Evolutionary conservation across 2,888 invertebrate species (phyloP).

Genomic region (Amphipoea lucens): DNA sequence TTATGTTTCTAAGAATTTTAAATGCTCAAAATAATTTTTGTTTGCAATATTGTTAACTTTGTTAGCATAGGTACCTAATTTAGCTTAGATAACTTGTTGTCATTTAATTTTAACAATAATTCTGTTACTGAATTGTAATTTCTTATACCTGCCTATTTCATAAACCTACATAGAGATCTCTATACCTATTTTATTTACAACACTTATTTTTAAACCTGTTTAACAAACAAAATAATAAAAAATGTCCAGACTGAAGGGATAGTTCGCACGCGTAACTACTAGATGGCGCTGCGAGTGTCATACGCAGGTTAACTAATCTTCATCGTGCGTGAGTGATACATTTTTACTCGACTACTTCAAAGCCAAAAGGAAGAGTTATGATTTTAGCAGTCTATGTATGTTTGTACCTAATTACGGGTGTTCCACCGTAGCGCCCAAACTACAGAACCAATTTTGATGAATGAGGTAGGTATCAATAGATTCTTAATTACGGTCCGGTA

Average conservation of each 20-base stretch:
- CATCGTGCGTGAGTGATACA: neutral
- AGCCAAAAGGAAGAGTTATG: neutral
- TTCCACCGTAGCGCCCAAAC: neutral
- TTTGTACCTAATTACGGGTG: neutral
- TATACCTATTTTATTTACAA: neutral
- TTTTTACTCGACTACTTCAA: neutral
- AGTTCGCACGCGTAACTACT: neutral
- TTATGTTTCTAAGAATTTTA: neutral
- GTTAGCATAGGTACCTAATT: no score
- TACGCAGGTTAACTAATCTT: no score
- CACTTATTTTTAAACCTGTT: no score
- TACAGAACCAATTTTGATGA: neutral
- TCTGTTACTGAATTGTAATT: no score
- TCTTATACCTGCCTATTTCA: neutral
- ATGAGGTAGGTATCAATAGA: neutral
- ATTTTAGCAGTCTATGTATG: neutral
- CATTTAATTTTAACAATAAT: no score
- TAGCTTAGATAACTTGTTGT: no score
- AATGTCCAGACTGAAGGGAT: neutral
- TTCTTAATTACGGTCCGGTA: neutral
- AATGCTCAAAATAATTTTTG: neutral
- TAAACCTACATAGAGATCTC: neutral
- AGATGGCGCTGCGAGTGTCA: neutral
- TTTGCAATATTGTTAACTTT: no score
- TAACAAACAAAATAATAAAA: neutral